These are phyloP conservation scores for Scaptodrosophila lebanonensis DNA, from an alignment of 1,140 invertebrate species.

Conservation along the genomic window DNA sequence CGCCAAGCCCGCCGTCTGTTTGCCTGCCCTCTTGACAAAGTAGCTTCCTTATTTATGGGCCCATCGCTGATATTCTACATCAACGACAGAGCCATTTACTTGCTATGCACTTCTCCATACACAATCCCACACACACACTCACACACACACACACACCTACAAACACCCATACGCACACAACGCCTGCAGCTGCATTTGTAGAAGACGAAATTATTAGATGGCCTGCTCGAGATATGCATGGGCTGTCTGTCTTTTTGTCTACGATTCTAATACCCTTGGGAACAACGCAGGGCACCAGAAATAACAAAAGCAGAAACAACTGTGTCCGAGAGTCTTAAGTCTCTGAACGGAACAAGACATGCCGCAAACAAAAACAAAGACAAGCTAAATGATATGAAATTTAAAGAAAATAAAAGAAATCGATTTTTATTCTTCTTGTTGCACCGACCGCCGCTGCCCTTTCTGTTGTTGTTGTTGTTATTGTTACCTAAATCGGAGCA, in stretches of 20 bases:
- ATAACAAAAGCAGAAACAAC: slow-evolving; percentile 14
- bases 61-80: slow-evolving; percentile 39
- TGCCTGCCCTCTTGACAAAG: slow-evolving; percentile 52
- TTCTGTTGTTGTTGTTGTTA: slow-evolving; percentile 17
- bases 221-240: slow-evolving; percentile 43
- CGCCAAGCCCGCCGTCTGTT: slow-evolving; percentile 19
- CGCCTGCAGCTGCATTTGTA: slow-evolving; percentile 62
- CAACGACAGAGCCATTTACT: too few species aligned
- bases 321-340: slow-evolving; percentile 45
- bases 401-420: slow-evolving; percentile 61
- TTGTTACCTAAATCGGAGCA: slow-evolving; percentile 51
- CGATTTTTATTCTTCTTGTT: slow-evolving; percentile 49
- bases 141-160: background rate
- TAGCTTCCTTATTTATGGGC: slow-evolving; percentile 69
- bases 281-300: slow-evolving; percentile 37
- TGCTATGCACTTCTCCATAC: slow-evolving; percentile 2
- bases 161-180: background rate
- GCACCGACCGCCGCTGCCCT: slow-evolving; percentile 27
- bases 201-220: slow-evolving; percentile 63
- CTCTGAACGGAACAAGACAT: slow-evolving; percentile 70
- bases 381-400: slow-evolving; percentile 64
- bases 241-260: slow-evolving; percentile 28
- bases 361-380: slow-evolving; percentile 64
- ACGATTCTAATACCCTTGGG: slow-evolving; percentile 53
- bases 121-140: background rate